phyloP scores from a whole-genome alignment of 30 jellyfish, hydroid and myxozoan genomes.

The Aurelia sp. region DNA sequence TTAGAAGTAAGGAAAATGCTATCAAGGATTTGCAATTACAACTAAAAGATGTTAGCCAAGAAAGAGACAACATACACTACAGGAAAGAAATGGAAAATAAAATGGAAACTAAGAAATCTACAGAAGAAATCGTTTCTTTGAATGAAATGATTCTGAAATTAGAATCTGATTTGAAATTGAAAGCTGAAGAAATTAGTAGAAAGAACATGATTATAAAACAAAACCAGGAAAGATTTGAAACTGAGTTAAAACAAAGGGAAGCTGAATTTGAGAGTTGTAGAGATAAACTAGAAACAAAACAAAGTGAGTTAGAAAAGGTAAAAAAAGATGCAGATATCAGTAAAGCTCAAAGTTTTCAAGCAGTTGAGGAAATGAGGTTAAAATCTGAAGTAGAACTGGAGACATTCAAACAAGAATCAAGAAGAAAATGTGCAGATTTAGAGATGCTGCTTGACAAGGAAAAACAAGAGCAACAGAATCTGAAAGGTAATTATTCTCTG shows the following conservation, averaged over 20 bases:
- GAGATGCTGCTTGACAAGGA: background rate
- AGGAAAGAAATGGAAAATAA: conserved; percentile 13
- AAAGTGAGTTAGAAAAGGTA: background rate
- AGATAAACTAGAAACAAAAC: background rate
- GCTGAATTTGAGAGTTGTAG: background rate
- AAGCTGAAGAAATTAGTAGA: background rate
- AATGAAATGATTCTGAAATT: background rate
- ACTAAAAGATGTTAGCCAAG: background rate
- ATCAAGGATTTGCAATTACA: background rate
- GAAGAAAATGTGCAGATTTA: background rate
- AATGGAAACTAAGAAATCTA: background rate
- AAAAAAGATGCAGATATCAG: background rate
- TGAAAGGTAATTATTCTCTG: background rate
- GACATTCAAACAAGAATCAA: background rate
- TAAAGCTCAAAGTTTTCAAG: background rate
- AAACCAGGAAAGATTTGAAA: background rate
- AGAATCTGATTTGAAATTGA: background rate
- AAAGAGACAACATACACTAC: background rate
- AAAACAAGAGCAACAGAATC: background rate
- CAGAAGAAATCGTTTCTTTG: background rate
- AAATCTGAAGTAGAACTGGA: background rate
- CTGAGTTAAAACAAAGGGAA: background rate
- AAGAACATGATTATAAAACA: background rate
- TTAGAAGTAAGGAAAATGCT: background rate
- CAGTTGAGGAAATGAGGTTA: background rate